phyloP scores from a whole-genome alignment of 2,113 vertebrate species.

The Passer domesticus region DNA sequence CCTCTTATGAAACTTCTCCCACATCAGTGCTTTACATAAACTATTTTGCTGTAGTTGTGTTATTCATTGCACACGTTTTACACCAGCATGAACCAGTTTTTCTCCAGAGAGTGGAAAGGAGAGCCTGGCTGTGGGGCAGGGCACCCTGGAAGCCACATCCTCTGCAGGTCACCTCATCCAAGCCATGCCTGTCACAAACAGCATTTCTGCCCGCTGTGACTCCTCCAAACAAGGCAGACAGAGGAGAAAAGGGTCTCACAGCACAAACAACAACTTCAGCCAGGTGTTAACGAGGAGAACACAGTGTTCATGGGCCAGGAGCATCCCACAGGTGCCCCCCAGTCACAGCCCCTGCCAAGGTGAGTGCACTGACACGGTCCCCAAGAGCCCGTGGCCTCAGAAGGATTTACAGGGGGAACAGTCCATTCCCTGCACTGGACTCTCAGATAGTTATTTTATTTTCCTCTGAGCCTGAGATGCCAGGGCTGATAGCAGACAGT shows the following conservation, averaged over 20 bases:
- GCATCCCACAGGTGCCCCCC: neutral
- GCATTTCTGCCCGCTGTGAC: neutral
- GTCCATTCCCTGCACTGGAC: neutral
- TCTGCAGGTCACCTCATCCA: neutral
- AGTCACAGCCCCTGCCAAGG: neutral
- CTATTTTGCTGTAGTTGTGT: constrained; percentile 23
- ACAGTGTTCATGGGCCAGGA: neutral
- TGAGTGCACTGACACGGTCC: accelerated
- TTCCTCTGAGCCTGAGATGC: neutral
- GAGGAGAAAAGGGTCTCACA: neutral
- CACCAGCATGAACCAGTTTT: neutral
- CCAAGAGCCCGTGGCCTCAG: accelerated
- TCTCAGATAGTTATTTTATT: neutral
- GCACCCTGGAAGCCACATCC: neutral
- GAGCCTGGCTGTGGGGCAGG: neutral
- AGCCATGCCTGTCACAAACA: neutral
- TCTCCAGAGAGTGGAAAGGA: neutral
- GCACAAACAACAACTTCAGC: neutral
- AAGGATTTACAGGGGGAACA: neutral
- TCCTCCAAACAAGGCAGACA: neutral
- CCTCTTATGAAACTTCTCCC: constrained; percentile 62
- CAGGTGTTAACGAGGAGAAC: neutral
- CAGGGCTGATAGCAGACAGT: constrained; percentile 10
- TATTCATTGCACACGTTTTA: constrained; percentile 5
- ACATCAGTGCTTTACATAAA: constrained; percentile 58